Evolutionary conservation across 2,113 vertebrate species (phyloP).

Genomic region (Columba livia): DNA sequence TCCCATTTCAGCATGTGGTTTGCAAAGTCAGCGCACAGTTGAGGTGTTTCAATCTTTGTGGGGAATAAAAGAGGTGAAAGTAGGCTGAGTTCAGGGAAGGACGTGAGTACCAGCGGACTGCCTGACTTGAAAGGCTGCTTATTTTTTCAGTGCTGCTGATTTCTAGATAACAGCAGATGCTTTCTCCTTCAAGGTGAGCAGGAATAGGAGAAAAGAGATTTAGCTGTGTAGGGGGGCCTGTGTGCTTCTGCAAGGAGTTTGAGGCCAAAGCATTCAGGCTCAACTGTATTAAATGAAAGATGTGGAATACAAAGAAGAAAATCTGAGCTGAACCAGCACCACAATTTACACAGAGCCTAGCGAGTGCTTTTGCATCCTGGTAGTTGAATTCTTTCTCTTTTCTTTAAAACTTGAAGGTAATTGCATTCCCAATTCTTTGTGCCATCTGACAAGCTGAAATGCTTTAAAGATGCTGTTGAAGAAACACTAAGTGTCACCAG

Average conservation of each 20-base stretch:
- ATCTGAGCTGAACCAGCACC: background rate
- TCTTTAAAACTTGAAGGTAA: background rate
- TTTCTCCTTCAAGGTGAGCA: conserved; percentile 13
- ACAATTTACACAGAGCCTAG: background rate
- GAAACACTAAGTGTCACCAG: background rate
- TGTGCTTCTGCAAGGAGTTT: background rate
- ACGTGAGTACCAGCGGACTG: background rate
- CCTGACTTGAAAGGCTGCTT: conserved; percentile 7
- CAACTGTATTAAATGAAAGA: background rate
- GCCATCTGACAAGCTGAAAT: background rate
- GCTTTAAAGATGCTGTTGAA: background rate
- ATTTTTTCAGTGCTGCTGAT: background rate
- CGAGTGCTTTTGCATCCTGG: background rate
- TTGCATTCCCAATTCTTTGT: background rate
- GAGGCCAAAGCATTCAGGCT: background rate
- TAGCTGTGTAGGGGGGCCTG: background rate
- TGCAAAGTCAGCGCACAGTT: conserved; percentile 34
- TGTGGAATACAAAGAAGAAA: background rate
- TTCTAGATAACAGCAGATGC: background rate
- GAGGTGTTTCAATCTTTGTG: background rate
- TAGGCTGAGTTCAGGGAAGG: conserved; percentile 36
- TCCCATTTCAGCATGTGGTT: background rate
- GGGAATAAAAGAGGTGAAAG: conserved; percentile 44
- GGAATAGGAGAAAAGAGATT: background rate
- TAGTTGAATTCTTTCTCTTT: background rate